Evolutionary conservation across 2,797 vertebrate genomes (phyloP).

Genomic region (Cetoscarus ocellatus): DNA sequence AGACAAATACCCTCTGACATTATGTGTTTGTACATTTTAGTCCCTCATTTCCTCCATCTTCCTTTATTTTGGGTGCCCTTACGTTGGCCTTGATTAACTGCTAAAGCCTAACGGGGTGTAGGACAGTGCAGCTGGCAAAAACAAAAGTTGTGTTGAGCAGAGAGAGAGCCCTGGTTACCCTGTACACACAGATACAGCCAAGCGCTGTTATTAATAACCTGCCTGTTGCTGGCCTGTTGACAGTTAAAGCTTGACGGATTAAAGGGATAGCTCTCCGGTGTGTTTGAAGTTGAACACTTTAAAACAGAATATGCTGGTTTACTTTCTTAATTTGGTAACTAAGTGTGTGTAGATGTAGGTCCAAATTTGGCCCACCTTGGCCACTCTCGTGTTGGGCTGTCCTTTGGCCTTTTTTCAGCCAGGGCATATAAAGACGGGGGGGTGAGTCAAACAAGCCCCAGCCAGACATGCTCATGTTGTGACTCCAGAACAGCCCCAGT

Average conservation of each 20-base stretch:
- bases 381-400: conserved; percentile 26
- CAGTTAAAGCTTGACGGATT: conserved; percentile 64
- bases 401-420: conserved; percentile 73
- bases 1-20: conserved; percentile 33
- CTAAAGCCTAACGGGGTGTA: conserved; percentile 36
- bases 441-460: conserved; percentile 47
- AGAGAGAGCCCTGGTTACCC: conserved; percentile 75
- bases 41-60: conserved; percentile 9
- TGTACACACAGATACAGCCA: conserved; percentile 54
- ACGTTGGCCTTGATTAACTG: conserved; percentile 60
- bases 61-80: conserved; percentile 60
- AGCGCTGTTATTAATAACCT: conserved; percentile 83
- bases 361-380: not conserved
- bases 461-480: conserved; percentile 63
- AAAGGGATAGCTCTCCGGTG: conserved; percentile 14
- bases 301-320: conserved; percentile 6
- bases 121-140: conserved; percentile 57
- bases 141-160: conserved; percentile 70
- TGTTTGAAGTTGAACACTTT: conserved; percentile 12
- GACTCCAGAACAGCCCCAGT: conserved; percentile 44
- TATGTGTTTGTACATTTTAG: conserved; percentile 30
- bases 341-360: conserved; percentile 11
- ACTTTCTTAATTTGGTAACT: conserved; percentile 17
- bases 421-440: conserved; percentile 61
- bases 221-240: conserved; percentile 78